These are phyloP conservation scores for Epicauta chinensis DNA, from an alignment of 1,140 invertebrate species.

Conservation along the genomic window DNA sequence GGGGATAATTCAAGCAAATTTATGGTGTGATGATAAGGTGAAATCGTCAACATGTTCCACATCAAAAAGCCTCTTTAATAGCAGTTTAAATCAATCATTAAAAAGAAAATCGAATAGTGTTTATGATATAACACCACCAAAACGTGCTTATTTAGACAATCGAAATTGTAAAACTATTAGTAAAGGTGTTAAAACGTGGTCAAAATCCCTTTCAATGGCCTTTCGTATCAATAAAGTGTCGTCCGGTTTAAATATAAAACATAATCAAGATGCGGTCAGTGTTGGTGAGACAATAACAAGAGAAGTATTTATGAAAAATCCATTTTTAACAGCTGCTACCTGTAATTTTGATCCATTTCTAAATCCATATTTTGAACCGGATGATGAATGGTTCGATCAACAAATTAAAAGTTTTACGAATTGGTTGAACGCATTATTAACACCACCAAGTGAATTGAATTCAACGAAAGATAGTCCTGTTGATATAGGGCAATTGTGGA, in stretches of 20 bases:
- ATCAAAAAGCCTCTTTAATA: slow-evolving; percentile 1
- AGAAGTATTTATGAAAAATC: slow-evolving; percentile 32
- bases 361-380: slow-evolving; percentile 63
- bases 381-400: slow-evolving; percentile 70
- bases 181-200: background rate
- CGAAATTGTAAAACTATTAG: background rate
- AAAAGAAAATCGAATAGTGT: slow-evolving; percentile 11
- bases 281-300: background rate
- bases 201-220: background rate
- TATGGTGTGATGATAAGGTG: slow-evolving; percentile 10
- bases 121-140: slow-evolving; percentile 9
- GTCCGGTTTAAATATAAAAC: background rate
- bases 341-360: slow-evolving; percentile 57
- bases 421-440: slow-evolving; percentile 83
- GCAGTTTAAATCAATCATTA: background rate
- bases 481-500: slow-evolving; percentile 68
- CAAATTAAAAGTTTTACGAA: slow-evolving; percentile 77
- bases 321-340: slow-evolving; percentile 54
- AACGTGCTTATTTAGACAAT: slow-evolving; percentile 7
- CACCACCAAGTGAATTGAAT: slow-evolving; percentile 62
- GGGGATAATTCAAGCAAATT: slow-evolving; percentile 13
- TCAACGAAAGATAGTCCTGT: slow-evolving; percentile 37
- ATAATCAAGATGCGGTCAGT: background rate
- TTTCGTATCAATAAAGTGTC: too few species aligned
- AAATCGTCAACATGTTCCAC: background rate